These are phyloP conservation scores for Chelonia mydas DNA, from an alignment of 2,797 vertebrate species.

Conservation along the genomic window DNA sequence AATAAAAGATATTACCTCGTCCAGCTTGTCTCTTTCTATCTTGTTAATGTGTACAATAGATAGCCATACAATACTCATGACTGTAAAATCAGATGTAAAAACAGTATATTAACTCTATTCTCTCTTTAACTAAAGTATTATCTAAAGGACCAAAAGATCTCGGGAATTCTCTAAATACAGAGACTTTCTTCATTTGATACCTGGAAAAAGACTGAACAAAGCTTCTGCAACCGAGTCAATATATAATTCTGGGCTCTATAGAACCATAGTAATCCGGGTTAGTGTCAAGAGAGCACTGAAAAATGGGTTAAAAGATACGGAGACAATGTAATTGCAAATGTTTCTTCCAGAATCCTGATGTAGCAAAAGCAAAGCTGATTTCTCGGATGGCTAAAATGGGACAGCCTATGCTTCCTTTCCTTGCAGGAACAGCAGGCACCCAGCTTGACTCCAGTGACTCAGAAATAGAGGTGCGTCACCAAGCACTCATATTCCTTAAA, in stretches of 20 bases:
- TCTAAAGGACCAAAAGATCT: background rate
- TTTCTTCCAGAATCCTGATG: conserved; percentile 88
- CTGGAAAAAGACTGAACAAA: background rate
- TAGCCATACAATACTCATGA: background rate
- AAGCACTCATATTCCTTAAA: background rate
- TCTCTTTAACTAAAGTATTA: background rate
- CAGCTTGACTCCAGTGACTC: conserved; percentile 96
- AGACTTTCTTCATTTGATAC: background rate
- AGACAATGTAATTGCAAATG: background rate
- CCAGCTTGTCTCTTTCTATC: background rate
- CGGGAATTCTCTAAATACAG: background rate
- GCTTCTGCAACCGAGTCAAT: background rate
- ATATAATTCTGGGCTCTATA: background rate
- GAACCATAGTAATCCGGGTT: background rate
- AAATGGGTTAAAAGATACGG: background rate
- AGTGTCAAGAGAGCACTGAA: background rate
- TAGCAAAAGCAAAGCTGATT: conserved; percentile 95
- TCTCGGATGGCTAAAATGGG: conserved; percentile 99
- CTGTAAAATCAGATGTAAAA: background rate
- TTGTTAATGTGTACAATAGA: background rate
- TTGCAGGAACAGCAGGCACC: conserved; percentile 81
- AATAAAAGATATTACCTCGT: background rate
- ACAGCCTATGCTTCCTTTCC: conserved; percentile 95
- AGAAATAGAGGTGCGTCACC: conserved; percentile 88
- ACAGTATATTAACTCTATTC: background rate